Base-by-base conservation (phyloP, 2,888 invertebrate species). In the Nymphalis c-album region DNA sequence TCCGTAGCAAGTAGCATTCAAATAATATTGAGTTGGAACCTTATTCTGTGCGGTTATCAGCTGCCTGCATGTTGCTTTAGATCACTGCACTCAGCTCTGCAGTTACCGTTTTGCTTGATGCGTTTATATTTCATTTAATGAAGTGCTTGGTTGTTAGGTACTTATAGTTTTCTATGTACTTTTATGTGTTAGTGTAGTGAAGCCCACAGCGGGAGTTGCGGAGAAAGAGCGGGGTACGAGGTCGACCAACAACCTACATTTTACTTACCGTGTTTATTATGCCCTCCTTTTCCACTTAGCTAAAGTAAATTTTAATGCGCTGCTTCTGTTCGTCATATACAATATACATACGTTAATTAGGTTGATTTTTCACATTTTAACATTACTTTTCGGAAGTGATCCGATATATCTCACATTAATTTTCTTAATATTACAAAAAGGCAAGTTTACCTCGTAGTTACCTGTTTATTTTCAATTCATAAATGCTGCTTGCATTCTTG, bases 161-260 rank as follows among this genome's bases (percentile, higher is more conserved):
- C 20, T 47, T 57, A 13, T 40, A 8, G 16, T 60, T 61, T 66
- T 55, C 55, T 57, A 26, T n/a, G 18, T 57, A 57, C 35, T 61
- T 66, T 61, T 16, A 58, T 60, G 63, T 45, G 22, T 48, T 45
- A 60, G 20, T 63, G n/a, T 40, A 55, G 20, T 48, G 48, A 35
- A 31, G 59, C 18, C 45, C 17, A 26, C 22, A 46, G 45, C 58
- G 46, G 61, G 55, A 31, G 26, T 26, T 50, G 13, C 45, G 63
- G 47, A 48, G 59, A 53, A 51, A 13, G 26, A 51, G 51, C 53
- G 61, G 67, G 62, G 67, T 55, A 60, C 68, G 71, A 73, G 73
- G 70, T 71, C 73, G 66, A 55, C 63, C 53, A 60, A 63, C 67
- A 72, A 70, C 73, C 73, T 73, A 73, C 72, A 72, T 73, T 71